phyloP scores from a whole-genome alignment of 2,113 vertebrate genomes.

The Thinocorus orbignyianus region DNA sequence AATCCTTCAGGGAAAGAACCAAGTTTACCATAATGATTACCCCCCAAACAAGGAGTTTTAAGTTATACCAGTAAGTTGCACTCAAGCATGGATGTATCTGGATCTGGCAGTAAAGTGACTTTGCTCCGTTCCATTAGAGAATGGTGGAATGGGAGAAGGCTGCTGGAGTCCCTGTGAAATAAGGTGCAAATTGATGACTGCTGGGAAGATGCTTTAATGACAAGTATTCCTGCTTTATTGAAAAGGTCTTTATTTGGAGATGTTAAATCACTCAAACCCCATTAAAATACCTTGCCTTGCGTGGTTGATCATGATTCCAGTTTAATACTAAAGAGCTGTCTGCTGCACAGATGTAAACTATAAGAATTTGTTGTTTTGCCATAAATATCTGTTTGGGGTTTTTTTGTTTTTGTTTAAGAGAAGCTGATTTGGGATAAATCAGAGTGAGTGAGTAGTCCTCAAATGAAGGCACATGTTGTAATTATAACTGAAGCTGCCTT shows the following conservation, averaged over 20 bases:
- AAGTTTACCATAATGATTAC: neutral
- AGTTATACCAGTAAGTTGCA: neutral
- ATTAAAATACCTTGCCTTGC: neutral
- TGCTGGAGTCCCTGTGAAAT: neutral
- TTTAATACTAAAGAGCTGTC: neutral
- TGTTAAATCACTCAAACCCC: neutral
- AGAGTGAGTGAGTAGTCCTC: neutral
- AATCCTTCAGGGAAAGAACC: neutral
- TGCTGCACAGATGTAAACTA: neutral
- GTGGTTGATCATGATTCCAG: neutral
- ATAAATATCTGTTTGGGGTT: neutral
- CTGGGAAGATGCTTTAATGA: neutral
- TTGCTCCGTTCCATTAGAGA: neutral
- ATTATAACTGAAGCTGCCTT: neutral
- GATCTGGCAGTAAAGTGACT: neutral
- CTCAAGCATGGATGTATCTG: neutral
- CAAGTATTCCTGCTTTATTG: neutral
- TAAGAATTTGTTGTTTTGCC: neutral
- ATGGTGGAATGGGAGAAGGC: neutral
- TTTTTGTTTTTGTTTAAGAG: neutral
- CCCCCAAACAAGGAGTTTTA: neutral
- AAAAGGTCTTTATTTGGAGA: neutral
- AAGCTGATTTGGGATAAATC: neutral
- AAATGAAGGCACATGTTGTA: neutral
- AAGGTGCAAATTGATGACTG: neutral